Evolutionary conservation across 2,113 vertebrate species (phyloP).

Genomic region (Neodon shergylaensis): DNA sequence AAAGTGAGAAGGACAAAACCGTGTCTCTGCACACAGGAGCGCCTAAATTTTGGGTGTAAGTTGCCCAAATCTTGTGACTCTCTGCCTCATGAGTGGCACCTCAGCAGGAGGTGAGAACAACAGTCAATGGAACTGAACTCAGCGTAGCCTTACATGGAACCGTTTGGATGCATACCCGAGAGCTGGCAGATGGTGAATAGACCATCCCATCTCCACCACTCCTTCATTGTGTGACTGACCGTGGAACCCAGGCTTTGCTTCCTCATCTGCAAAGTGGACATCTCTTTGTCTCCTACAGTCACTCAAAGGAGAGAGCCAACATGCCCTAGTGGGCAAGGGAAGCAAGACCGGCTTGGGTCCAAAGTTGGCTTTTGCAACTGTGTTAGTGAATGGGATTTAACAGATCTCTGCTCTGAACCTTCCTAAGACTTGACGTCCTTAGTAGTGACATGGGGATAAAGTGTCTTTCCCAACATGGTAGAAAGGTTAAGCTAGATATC

Average conservation of each 20-base stretch:
- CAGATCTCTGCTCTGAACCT: not conserved
- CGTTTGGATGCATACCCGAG: not conserved
- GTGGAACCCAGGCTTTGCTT: not conserved
- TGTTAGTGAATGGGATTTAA: not conserved
- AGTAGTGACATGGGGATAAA: not conserved
- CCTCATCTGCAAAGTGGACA: not conserved
- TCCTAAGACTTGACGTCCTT: not conserved
- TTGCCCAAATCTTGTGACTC: rapidly evolving
- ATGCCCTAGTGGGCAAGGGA: not conserved
- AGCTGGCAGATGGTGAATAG: rapidly evolving
- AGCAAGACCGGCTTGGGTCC: not conserved
- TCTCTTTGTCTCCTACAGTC: not conserved
- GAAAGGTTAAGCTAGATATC: not conserved
- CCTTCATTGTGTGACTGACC: not conserved
- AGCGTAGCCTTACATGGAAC: rapidly evolving
- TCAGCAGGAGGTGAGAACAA: not conserved
- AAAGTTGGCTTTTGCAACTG: not conserved
- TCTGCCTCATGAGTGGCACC: too few species aligned
- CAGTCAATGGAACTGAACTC: not conserved
- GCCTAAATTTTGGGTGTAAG: not conserved
- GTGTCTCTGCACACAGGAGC: rapidly evolving
- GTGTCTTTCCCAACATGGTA: too few species aligned
- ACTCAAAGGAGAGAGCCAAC: not conserved
- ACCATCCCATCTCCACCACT: not conserved
- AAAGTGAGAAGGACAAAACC: not conserved